A percentile compares a stretch with the other conserved stretches of the same genome.
These are phyloP conservation scores for Brachymystax lenok DNA, from an alignment of 2,797 vertebrate species.

Conservation along the genomic window DNA sequence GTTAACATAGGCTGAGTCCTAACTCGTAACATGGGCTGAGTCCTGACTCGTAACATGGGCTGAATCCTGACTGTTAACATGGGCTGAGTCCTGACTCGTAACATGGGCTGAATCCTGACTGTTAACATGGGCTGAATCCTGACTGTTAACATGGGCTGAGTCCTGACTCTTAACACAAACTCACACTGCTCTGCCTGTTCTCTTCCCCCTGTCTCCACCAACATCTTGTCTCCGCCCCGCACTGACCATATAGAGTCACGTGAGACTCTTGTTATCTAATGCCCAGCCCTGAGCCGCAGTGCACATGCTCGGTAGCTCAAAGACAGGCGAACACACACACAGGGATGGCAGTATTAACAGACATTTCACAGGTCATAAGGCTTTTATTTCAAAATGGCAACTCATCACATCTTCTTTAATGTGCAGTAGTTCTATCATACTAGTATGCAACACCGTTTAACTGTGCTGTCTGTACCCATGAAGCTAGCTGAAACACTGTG, in stretches of 20 bases:
- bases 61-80: no score
- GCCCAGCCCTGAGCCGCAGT: constrained; percentile 23
- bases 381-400: background rate
- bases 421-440: background rate
- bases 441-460: background rate
- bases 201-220: constrained; percentile 9
- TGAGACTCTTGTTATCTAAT: constrained; percentile 16
- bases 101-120: no score
- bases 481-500: background rate
- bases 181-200: constrained; percentile 11
- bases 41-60: no score
- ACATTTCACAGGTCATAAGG: background rate
- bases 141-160: background rate
- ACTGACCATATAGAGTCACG: constrained; percentile 26
- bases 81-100: no score
- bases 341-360: background rate
- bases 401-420: background rate
- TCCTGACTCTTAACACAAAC: background rate
- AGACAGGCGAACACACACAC: constrained; percentile 9
- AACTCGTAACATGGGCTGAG: no score
- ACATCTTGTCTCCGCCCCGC: constrained; percentile 20
- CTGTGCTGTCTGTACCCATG: background rate
- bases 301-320: constrained; percentile 3
- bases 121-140: no score
- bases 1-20: no score